Percentiles rank a stretch among this genome's conserved stretches.
phyloP scores from a whole-genome alignment of 2,113 vertebrate genomes.

The Perca flavescens region DNA sequence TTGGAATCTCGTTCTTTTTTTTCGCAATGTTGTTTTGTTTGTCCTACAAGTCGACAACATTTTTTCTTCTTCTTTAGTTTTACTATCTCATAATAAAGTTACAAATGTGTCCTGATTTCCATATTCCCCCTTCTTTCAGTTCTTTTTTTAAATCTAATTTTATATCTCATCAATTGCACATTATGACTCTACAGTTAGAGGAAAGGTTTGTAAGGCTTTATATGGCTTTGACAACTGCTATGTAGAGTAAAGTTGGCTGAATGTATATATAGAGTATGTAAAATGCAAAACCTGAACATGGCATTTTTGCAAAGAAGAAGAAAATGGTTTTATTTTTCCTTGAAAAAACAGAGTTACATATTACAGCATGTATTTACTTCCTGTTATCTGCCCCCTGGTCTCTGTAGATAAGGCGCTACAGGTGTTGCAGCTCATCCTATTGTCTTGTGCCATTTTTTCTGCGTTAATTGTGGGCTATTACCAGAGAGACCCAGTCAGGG shows the following conservation, averaged over 20 bases:
- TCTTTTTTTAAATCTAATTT: neutral
- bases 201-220: neutral
- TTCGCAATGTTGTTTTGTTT: too few species aligned
- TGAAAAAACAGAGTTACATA: neutral
- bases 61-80: neutral
- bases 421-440: constrained; percentile 12
- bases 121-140: neutral
- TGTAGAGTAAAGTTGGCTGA: neutral
- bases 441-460: constrained; percentile 33
- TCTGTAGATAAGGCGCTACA: constrained; percentile 21
- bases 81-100: neutral
- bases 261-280: neutral
- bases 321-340: neutral
- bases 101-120: neutral
- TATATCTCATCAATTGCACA: neutral
- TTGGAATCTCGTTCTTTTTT: neutral
- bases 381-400: constrained; percentile 19
- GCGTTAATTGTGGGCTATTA: constrained; percentile 65
- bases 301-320: neutral
- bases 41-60: too few species aligned
- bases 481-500: constrained; percentile 23
- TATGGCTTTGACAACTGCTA: neutral
- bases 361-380: neutral
- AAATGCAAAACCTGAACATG: neutral
- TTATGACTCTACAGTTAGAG: neutral